Conservation (phyloP, 1,140 invertebrate species). For the Nixonia krombeini region DNA sequence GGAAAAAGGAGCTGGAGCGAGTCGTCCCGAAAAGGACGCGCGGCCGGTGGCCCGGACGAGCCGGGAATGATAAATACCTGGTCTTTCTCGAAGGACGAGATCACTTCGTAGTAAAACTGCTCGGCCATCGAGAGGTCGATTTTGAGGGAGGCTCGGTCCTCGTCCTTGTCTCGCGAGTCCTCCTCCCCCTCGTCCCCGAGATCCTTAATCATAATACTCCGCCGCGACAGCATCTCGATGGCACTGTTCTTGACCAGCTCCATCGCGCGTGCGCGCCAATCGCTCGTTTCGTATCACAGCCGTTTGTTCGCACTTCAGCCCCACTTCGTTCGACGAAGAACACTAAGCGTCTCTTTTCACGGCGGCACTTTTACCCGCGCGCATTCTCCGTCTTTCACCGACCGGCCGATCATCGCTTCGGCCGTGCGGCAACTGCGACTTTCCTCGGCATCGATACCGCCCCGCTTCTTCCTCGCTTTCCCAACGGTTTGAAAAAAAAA, state of each 20-base stretch:
- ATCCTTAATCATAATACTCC: conserved; percentile 64
- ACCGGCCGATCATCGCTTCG: neutral
- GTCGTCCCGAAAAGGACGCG: neutral
- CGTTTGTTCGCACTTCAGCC: no score
- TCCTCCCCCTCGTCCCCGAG: conserved; percentile 55
- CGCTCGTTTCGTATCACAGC: no score
- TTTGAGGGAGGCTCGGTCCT: conserved; percentile 58
- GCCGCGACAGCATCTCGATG: conserved; percentile 66
- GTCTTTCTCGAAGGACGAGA: conserved; percentile 66
- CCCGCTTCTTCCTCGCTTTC: neutral
- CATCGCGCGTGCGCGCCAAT: no score
- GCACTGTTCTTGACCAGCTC: conserved; percentile 64
- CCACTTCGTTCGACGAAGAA: no score
- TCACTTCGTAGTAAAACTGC: conserved; percentile 69
- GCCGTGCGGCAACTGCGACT: no score
- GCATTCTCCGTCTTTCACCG: no score
- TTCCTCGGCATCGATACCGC: neutral
- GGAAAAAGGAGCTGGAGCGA: no score
- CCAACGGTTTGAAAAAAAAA: neutral
- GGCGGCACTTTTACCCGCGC: no score
- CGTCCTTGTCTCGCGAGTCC: conserved; percentile 44
- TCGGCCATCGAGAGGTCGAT: conserved; percentile 63
- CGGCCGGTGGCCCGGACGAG: no score
- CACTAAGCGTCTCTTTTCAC: conserved; percentile 3
- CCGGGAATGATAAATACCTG: conserved; percentile 53